Conservation (phyloP, 2,797 vertebrate species). For the Danio albolineatus region DNA sequence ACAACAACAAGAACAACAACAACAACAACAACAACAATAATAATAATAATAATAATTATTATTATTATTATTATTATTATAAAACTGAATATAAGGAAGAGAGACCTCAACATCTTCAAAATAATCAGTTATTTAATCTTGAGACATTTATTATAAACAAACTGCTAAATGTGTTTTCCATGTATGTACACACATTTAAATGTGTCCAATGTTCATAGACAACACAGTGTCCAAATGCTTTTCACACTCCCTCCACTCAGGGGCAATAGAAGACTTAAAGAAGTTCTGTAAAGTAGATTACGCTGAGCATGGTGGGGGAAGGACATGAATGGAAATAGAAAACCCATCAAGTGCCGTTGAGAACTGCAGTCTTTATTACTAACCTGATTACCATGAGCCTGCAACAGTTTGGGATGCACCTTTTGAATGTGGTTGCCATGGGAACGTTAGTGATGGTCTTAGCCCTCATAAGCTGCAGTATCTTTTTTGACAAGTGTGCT, state of each 20-base stretch:
- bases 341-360: slow-evolving; percentile 13
- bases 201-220: background rate
- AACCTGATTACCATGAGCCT: slow-evolving; percentile 32
- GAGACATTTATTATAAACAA: no score
- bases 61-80: no score
- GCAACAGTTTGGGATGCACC: background rate
- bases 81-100: no score
- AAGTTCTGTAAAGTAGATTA: background rate
- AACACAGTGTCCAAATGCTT: background rate
- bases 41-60: no score
- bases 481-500: background rate
- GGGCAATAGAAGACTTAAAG: background rate
- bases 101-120: no score
- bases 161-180: no score
- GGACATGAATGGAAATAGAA: background rate
- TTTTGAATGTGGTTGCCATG: slow-evolving; percentile 54
- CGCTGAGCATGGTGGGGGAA: background rate
- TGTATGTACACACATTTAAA: no score
- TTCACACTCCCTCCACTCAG: slow-evolving; percentile 5
- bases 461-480: slow-evolving; percentile 24
- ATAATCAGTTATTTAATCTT: no score
- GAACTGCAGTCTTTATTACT: slow-evolving; percentile 28
- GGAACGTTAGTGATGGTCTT: slow-evolving; percentile 42
- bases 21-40: no score
- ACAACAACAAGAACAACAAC: no score